Percentiles rank a stretch among this genome's conserved stretches.
Conservation (phyloP, 2,113 vertebrate species). For the Indri indri region DNA sequence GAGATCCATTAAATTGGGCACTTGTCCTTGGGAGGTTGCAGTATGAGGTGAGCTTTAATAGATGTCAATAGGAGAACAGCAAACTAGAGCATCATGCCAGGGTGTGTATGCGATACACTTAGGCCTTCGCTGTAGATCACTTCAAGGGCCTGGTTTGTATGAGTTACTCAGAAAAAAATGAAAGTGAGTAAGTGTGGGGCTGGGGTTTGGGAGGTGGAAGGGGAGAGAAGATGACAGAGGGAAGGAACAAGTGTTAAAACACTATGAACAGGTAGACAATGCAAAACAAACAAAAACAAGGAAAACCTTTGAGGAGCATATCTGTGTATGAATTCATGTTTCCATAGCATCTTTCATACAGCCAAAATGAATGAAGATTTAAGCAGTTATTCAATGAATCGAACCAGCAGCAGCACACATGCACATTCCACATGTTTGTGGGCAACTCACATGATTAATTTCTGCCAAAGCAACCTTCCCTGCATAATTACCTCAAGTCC, state of each 20-base stretch:
- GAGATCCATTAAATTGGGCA: background rate
- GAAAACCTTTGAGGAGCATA: background rate
- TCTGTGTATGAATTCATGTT: background rate
- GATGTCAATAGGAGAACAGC: background rate
- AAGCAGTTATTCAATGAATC: background rate
- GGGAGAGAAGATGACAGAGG: fast-evolving
- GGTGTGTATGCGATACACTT: background rate
- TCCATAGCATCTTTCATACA: background rate
- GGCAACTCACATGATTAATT: background rate
- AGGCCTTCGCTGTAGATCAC: background rate
- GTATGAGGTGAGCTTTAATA: background rate
- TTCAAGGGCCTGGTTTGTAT: background rate
- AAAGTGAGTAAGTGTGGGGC: background rate
- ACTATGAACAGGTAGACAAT: background rate
- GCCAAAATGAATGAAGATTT: background rate
- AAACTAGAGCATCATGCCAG: background rate
- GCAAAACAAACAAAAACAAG: background rate
- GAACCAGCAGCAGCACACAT: too few relatives aligned
- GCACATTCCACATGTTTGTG: background rate
- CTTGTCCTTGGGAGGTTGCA: background rate
- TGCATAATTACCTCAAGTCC: background rate
- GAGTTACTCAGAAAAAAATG: background rate
- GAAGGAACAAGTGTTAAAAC: background rate
- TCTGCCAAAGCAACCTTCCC: background rate
- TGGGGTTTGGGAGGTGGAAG: fast-evolving